Evolutionary conservation across 2,113 vertebrate genomes (phyloP).

Genomic region (Sisor rabdophorus): DNA sequence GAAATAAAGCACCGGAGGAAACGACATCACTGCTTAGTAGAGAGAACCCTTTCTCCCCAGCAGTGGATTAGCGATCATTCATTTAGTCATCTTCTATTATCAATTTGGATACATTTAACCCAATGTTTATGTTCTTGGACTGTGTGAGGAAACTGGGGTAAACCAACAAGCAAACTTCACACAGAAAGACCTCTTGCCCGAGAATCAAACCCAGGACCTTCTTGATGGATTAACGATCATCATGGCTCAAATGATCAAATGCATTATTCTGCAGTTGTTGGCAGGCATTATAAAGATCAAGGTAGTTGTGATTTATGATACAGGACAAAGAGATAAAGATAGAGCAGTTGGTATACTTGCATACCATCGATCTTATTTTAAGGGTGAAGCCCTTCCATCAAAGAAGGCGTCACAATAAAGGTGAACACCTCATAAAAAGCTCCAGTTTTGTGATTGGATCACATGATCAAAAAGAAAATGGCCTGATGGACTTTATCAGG

Average conservation of each 20-base stretch:
- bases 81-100: too few relatives aligned
- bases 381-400: not conserved
- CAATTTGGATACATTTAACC: too few relatives aligned
- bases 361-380: conserved; percentile 9
- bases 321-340: conserved; percentile 18
- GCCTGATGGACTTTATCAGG: conserved; percentile 43
- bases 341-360: conserved; percentile 11
- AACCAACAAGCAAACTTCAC: too few relatives aligned
- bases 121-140: too few relatives aligned
- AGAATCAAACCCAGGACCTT: too few relatives aligned
- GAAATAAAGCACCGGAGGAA: conserved; percentile 45
- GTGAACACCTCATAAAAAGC: not conserved
- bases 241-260: conserved; percentile 67
- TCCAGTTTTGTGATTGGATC: not conserved
- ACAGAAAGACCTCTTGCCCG: too few relatives aligned
- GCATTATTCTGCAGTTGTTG: conserved; percentile 64
- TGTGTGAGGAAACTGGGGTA: too few relatives aligned
- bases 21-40: conserved; percentile 26
- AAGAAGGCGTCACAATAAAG: not conserved
- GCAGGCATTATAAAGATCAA: conserved; percentile 67
- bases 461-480: conserved; percentile 20
- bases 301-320: conserved; percentile 54
- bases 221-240: conserved; percentile 47
- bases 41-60: conserved; percentile 37
- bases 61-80: conserved; percentile 48